Evolutionary conservation across 2,888 invertebrate genomes (phyloP), one percentile per base, ranked within the genome.

Genomic region (Macrophya alboannulata): DNA sequence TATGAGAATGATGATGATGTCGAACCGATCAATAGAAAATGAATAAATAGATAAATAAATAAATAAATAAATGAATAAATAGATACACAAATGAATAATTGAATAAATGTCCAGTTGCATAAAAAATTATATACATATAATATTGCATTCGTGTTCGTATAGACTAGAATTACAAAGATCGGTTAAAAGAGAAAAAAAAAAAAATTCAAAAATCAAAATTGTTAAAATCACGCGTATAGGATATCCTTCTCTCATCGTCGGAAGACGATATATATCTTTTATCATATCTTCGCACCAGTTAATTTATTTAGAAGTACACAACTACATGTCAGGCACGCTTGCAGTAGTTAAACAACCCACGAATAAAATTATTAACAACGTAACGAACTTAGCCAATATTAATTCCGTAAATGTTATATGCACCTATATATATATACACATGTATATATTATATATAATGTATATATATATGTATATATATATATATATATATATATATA

Each of bases 321-420:
- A 85, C 68, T 85, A 81, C 81, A n/a, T 21, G 31, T 85, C 81
- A 85, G 85, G 85, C 85, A 85, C 85, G 85, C 85, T 85, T 79
- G 85, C 85, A 81, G 55, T 71, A 81, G 79, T 85, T 71, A 51
- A 85, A 84, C 76, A 76, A 84, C 59, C 76, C 84, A 15, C 84
- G 84, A 84, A 84, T 84, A 59, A 84, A 84, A 84, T 83, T 51
- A 83, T 68, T 51, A 83, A 83, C 68, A 83, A 83, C 83, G 48
- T 83, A 83, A 83, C 83, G 71, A 83, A 83, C 71, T 68, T 83
- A 83, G 68, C 83, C 55, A 71, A 68, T 83, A 83, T 83, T 71
- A 25, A 83, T 48, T 83, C n/a, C n/a, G 48, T 68, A 68, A 51
- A 83, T 68, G 51, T 74, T 40, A 21, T 74, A 74, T n/a, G 45